A percentile compares a stretch with the other conserved stretches of the same genome.
phyloP scores from a whole-genome alignment of 1,140 invertebrate species.

The Aphaenogaster ashmeadi region DNA sequence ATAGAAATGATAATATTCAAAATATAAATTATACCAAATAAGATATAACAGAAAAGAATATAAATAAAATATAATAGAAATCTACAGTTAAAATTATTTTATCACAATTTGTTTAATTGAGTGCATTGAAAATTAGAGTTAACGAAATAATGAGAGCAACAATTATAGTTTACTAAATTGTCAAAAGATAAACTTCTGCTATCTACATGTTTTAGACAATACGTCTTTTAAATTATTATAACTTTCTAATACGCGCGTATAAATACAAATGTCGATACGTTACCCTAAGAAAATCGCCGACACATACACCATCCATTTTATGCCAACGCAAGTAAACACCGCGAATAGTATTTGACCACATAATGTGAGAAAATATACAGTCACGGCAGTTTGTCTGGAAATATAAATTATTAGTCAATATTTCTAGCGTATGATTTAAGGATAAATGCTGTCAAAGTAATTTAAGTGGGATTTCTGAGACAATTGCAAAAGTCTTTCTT shows the following conservation, averaged over 20 bases:
- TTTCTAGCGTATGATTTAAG: neutral
- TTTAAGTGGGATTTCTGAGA: neutral
- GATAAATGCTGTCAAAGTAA: neutral
- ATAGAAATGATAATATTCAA: neutral
- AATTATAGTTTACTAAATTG: neutral
- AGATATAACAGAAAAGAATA: neutral
- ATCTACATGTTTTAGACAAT: neutral
- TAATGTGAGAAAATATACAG: conserved; percentile 58
- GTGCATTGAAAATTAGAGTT: neutral
- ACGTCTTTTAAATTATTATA: neutral
- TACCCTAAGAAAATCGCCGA: conserved; percentile 89
- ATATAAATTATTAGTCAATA: conserved; percentile 7
- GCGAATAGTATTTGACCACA: conserved; percentile 62
- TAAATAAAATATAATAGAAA: neutral
- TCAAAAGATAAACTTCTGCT: neutral
- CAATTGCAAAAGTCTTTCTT: conserved; percentile 54
- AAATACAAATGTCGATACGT: conserved; percentile 40
- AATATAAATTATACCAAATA: conserved; percentile 10
- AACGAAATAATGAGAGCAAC: neutral
- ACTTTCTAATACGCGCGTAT: neutral
- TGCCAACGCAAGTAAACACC: conserved; percentile 35
- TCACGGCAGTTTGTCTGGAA: conserved; percentile 63
- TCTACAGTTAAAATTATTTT: neutral
- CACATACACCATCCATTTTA: conserved; percentile 89
- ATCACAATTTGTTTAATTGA: too few species aligned